Evolutionary conservation across 2,113 vertebrate species (phyloP), one percentile per base, ranked within the genome.

Genomic region (Triplophysa tibetana): DNA sequence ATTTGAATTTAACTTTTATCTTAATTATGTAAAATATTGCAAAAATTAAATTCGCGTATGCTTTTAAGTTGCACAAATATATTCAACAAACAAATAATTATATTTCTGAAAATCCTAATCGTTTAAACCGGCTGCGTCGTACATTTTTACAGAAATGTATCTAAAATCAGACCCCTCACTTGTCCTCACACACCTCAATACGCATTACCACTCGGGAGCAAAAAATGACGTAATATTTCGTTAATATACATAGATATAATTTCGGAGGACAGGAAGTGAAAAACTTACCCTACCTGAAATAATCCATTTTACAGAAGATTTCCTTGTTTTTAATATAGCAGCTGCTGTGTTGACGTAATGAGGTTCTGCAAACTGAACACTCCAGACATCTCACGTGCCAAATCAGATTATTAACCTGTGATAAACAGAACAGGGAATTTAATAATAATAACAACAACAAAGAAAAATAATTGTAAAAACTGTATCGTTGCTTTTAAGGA

Each of bases 291-390:
- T 96, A 98, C 97, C 97, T 99, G 96, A 98, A 99, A 92, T 98
- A 98, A 94, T 99, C 97, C 95, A 98, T 94, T 93, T 99, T 99
- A 91, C 97, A 99, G 93, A 97, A 99, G 91, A 98, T 97, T 90
- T 98, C 96, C 89, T 98, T 97, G 91, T 99, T 98, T 92, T 98
- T 98, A 89, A 99, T 97, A 93, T 99, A 99, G 93, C 97, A 99
- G 94, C 96, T 99, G 94, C 92, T 96, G 92, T 98, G 96, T 87
- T 96, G 96, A 85, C 96, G 94, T 81, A 99, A 90, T 54, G 97
- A 97, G 50, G 96, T 95, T 84, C 97, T 94, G 90, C 97, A 99
- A 63, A 98, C 97, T 0, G 96, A 98, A 77, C 97, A 99, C 90
- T 97, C 95, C 85, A 99, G 93, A 88, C 97, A 99, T 83, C 97